These are phyloP conservation scores for Crossaster papposus DNA, from an alignment of 53 echinoderm and acorn worm species.

Conservation along the genomic window DNA sequence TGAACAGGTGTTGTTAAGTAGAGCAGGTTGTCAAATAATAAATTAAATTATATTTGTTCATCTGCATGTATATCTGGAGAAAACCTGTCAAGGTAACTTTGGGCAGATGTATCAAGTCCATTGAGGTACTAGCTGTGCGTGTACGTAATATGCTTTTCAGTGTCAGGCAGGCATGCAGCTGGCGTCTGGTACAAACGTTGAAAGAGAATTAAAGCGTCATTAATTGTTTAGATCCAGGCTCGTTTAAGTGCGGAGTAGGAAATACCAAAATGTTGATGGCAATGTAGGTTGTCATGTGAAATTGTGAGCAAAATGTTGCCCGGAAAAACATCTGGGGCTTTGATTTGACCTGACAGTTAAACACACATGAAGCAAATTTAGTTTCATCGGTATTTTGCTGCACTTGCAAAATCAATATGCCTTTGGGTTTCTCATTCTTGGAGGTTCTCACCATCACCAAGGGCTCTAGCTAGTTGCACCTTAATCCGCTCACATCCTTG, in stretches of 20 bases:
- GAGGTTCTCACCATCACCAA: not conserved
- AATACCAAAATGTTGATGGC: not conserved
- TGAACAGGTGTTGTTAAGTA: constrained; percentile 29
- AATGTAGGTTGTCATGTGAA: no score
- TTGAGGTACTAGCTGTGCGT: not conserved
- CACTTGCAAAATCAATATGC: not conserved
- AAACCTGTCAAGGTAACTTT: constrained; percentile 31
- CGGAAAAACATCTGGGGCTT: no score
- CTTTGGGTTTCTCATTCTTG: not conserved
- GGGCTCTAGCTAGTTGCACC: not conserved
- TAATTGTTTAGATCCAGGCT: not conserved
- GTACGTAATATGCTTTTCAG: not conserved
- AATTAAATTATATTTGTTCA: constrained; percentile 42
- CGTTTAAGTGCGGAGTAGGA: not conserved
- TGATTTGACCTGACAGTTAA: no score
- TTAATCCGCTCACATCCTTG: not conserved
- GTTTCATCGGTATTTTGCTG: not conserved
- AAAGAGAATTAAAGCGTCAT: constrained; percentile 5
- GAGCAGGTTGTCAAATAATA: constrained; percentile 28
- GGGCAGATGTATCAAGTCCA: not conserved
- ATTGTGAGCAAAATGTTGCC: no score
- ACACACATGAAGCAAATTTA: not conserved
- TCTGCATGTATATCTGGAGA: not conserved
- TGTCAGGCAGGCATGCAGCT: not conserved
- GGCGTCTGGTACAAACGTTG: not conserved